phyloP scores from a whole-genome alignment of 2,888 invertebrate species.

The Pediacus dermestoides region DNA sequence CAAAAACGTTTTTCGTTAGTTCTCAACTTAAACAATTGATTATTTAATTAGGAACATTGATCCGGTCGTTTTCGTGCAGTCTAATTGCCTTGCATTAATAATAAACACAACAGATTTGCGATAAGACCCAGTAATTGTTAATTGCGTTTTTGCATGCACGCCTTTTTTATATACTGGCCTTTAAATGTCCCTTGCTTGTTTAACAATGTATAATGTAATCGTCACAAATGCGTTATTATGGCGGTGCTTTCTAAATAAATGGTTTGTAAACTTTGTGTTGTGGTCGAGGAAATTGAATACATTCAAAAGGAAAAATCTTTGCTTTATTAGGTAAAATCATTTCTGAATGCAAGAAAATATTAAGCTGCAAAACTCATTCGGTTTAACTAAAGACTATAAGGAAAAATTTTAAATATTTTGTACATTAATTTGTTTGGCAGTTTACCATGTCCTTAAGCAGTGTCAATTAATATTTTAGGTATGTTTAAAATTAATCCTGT shows the following conservation, averaged over 20 bases:
- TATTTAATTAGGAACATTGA: conserved; percentile 50
- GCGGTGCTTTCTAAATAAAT: conserved; percentile 4
- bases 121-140: conserved; percentile 51
- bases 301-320: too few relatives aligned
- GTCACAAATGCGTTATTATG: conserved; percentile 27
- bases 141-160: conserved; percentile 51
- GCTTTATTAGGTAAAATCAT: too few relatives aligned
- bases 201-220: conserved; percentile 38
- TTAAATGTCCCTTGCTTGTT: conserved; percentile 44
- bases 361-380: too few relatives aligned
- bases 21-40: conserved; percentile 43
- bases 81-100: conserved; percentile 51
- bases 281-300: too few relatives aligned
- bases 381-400: too few relatives aligned
- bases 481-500: too few relatives aligned
- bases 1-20: conserved; percentile 10
- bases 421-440: too few relatives aligned
- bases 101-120: conserved; percentile 52
- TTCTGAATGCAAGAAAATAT: too few relatives aligned
- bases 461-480: too few relatives aligned
- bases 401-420: too few relatives aligned
- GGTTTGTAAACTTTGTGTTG: conserved; percentile 3
- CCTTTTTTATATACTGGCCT: conserved; percentile 36
- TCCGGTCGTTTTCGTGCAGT: conserved; percentile 47
- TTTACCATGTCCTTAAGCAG: too few relatives aligned